Base-by-base conservation (phyloP, 2,888 invertebrate genomes). In the Chrysopilus asiliformis region DNA sequence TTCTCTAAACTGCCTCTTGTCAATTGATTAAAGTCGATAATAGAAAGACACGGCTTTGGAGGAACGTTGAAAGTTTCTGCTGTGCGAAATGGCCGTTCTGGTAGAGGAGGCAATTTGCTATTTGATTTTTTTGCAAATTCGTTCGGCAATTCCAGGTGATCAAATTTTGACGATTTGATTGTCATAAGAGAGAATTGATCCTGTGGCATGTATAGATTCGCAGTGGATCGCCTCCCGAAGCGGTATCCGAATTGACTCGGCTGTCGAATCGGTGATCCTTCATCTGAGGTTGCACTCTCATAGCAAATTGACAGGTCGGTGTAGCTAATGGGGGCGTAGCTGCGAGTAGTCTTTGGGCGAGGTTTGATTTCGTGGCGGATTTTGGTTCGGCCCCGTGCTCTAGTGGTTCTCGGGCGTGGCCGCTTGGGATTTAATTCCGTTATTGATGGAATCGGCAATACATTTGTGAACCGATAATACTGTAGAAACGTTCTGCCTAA, bases 401-500 rank as follows among this genome's bases (percentile, higher is more conserved):
- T 57, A 50, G 60, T 60, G 1, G 62, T 59, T 4, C 58, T 52
- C 0, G 57, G 59, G 1, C 62, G 55, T 1, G 55, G 52, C 10
- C 57, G 52, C 34, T 56, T 56, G 19, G 53, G 49, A n/a, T 55
- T 47, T 25, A 68, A 46, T 45, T 69, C 66, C 2, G 57, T 48
- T 2, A 63, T 55, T 34, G 66, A 45, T 30, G 65, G 63, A 13
- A 65, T 55, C 2, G 76, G 71, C 42, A 81, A 70, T 33, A 78
- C 69, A 32, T 82, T 83, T 19, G 72, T 76, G 40, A 77, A 71
- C 49, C 77, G 75, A 64, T 86, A 87, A 60, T 85, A 87, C 56
- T 86, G 84, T 37, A 83, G 62, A 52, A 84, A 74, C 2, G 84
- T 79, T 29, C 79, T 68, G 1, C 76, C 76, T 43, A 87, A 60